Evolutionary conservation across 2,888 invertebrate genomes (phyloP), one percentile per base, ranked within the genome.

Genomic region (Cheilosia scutellata): DNA sequence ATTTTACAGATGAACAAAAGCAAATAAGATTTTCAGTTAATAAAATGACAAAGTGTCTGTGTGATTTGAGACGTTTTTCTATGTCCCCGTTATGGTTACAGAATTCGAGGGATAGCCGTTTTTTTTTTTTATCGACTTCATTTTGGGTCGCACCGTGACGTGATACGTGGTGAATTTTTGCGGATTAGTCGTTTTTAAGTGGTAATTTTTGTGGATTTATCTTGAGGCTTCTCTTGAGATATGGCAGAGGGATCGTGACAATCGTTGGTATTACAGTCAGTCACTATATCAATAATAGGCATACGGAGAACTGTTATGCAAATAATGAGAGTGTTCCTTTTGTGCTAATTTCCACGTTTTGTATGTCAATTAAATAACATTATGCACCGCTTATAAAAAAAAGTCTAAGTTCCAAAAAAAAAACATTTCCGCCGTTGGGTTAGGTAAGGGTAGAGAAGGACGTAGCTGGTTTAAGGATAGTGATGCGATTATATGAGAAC

Each of bases 1-100:
- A 86, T 86, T 86, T 86, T 86, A 86, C 86, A 86, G 86, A 86
- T 77, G 86, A 91, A 90, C 91, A 90, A 91, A 90, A 91, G 91
- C 91, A 92, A 91, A 91, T 91, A 90, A 90, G 91, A 90, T 92
- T 91, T 91, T 90, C 91, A 91, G 90, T 91, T 91, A 90, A 91
- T 91, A 90, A 91, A 91, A 91, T 91, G 86, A 82, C 82, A 82
- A 82, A 77, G 76, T 68, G 72, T 77, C 53, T 78, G 82, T 66
- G 82, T 68, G 72, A 83, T 77, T 83, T 72, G 82, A 65, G 42
- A 60, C 16, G 13, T 44, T 27, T 55, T 62, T 62, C 44, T 31
- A 29, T 37, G 29, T 31, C 37, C 11, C 2, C 6, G 6, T 47
- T 49, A 29, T n/a, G 27, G 60, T 62, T 11, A n/a, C 16, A 31